Evolutionary conservation across 2,888 invertebrate species (phyloP).

Genomic region (Sinelater perroti): DNA sequence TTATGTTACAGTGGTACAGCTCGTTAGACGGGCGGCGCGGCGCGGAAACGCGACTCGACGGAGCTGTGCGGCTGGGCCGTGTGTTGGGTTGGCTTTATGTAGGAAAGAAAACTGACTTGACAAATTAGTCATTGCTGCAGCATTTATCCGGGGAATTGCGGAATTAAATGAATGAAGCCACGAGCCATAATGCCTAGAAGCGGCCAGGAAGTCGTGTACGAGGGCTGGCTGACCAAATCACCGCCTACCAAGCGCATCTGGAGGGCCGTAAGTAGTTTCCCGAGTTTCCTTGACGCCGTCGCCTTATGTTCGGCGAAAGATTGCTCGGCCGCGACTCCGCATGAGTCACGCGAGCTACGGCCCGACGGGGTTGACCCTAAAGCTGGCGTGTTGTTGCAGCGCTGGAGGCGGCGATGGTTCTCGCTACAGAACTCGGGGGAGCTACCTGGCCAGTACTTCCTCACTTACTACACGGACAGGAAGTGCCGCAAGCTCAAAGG

Average conservation of each 20-base stretch:
- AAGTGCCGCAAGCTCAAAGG: constrained; percentile 87
- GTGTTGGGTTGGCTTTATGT: constrained; percentile 34
- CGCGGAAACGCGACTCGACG: background rate
- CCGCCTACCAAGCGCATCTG: constrained; percentile 92
- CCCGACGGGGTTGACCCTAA: no score
- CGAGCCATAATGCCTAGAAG: constrained; percentile 59
- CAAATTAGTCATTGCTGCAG: constrained; percentile 31
- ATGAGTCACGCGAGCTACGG: no score
- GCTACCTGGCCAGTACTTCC: constrained; percentile 90
- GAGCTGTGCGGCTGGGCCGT: constrained; percentile 19
- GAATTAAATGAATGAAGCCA: constrained; percentile 16
- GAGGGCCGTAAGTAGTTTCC: constrained; percentile 82
- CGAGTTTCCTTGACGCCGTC: constrained; percentile 26
- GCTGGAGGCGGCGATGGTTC: constrained; percentile 96
- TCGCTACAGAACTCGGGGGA: constrained; percentile 90
- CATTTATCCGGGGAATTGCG: background rate
- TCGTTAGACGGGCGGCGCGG: no score
- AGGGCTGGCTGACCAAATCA: constrained; percentile 96
- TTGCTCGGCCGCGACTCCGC: no score
- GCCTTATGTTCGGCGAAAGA: constrained; percentile 34
- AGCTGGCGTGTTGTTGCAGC: constrained; percentile 72
- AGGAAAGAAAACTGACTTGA: constrained; percentile 29
- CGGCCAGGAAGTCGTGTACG: constrained; percentile 78
- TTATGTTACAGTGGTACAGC: constrained; percentile 4
- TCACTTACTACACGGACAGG: constrained; percentile 92